A percentile compares a stretch with the other conserved stretches of the same genome.
Evolutionary conservation across 2,888 invertebrate species (phyloP).

Genomic region (Apoderus coryli): DNA sequence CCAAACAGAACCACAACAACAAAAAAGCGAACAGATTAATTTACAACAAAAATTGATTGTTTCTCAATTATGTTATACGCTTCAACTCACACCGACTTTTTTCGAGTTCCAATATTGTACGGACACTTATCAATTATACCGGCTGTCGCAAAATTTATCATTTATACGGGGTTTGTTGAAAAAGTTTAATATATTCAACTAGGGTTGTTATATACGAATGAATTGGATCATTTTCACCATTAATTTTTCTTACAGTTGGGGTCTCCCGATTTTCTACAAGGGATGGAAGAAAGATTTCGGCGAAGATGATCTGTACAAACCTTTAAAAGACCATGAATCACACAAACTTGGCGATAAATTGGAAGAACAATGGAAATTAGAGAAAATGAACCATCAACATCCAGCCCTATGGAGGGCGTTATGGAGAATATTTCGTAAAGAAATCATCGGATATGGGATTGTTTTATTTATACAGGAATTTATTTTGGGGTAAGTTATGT

Average conservation of each 20-base stretch:
- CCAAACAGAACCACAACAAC: no score
- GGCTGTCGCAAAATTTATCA: no score
- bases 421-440: conserved; percentile 23
- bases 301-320: conserved; percentile 36
- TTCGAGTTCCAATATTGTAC: no score
- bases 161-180: no score
- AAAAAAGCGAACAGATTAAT: no score
- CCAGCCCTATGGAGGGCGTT: conserved; percentile 24
- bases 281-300: conserved; percentile 35
- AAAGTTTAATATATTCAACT: no score
- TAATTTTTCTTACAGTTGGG: conserved; percentile 32
- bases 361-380: conserved; percentile 26
- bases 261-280: conserved; percentile 34
- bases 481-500: conserved; percentile 22
- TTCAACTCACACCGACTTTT: no score
- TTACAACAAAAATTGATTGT: no score
- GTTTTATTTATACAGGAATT: conserved; percentile 23
- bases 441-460: conserved; percentile 21
- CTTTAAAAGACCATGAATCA: conserved; percentile 34
- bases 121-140: no score
- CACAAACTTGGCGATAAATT: conserved; percentile 32
- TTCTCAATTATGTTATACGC: no score
- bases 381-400: conserved; percentile 19
- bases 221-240: no score
- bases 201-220: no score